A percentile compares a stretch with the other conserved stretches of the same genome.
Conservation (phyloP, 2,113 vertebrate species). For the Gambusia affinis region DNA sequence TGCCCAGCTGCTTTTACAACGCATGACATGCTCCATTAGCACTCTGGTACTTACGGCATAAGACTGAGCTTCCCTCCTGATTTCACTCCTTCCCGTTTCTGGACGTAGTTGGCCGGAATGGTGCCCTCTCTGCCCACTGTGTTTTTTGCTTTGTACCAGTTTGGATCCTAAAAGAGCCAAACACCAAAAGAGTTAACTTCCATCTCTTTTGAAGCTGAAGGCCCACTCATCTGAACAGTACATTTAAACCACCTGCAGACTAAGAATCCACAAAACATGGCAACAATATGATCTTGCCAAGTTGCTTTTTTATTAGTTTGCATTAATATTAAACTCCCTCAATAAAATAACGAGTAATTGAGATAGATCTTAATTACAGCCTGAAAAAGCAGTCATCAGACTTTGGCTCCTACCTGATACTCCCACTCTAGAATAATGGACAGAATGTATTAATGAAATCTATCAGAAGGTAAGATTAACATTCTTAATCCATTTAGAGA, state of each 20-base stretch:
- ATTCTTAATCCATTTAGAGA: too few species aligned
- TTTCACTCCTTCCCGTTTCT: slow-evolving; percentile 97
- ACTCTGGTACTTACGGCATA: slow-evolving; percentile 92
- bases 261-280: too few species aligned
- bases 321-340: too few species aligned
- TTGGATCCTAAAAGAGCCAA: slow-evolving; percentile 86
- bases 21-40: not conserved
- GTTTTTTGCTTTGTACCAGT: slow-evolving; percentile 99
- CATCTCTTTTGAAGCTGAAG: not conserved
- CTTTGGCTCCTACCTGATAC: too few species aligned
- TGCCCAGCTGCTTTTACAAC: not conserved
- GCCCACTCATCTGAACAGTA: not conserved
- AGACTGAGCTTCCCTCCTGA: slow-evolving; percentile 96
- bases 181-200: not conserved
- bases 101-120: slow-evolving; percentile 98
- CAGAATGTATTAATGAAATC: too few species aligned
- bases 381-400: too few species aligned
- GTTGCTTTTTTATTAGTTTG: too few species aligned
- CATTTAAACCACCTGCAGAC: not conserved
- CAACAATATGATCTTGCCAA: too few species aligned
- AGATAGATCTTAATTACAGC: too few species aligned
- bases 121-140: slow-evolving; percentile 92
- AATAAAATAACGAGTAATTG: too few species aligned
- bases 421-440: too few species aligned
- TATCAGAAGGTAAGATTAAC: too few species aligned